phyloP scores from a whole-genome alignment of 53 echinoderm and acorn worm genomes.

The Apostichopus leukothele region DNA sequence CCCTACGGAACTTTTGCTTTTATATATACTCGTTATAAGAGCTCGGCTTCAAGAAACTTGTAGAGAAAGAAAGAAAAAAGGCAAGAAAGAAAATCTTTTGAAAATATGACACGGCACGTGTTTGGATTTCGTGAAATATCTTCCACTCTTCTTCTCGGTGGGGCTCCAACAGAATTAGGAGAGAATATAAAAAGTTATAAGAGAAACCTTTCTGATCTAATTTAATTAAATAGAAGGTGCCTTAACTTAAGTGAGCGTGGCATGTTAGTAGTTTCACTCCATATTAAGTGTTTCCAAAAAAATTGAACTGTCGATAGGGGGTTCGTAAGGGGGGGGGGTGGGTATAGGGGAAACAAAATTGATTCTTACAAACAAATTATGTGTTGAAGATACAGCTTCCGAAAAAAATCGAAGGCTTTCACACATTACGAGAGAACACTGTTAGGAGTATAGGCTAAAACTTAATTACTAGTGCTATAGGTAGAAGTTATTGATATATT shows the following conservation, averaged over 20 bases:
- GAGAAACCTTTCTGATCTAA: neutral
- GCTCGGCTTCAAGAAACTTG: neutral
- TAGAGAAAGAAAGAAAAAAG: neutral
- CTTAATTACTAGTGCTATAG: neutral
- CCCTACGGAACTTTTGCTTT: conserved; percentile 23
- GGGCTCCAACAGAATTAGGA: neutral
- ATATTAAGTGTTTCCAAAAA: neutral
- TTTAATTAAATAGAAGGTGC: conserved; percentile 3
- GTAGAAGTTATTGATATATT: neutral
- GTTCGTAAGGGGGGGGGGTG: neutral
- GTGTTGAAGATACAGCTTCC: neutral
- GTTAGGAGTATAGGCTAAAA: neutral
- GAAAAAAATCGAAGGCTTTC: neutral
- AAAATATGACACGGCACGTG: conserved; percentile 7
- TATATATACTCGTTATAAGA: neutral
- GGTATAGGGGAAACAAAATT: neutral
- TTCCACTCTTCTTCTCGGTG: neutral
- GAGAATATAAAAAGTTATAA: neutral
- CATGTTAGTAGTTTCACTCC: neutral
- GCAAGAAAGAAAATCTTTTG: neutral
- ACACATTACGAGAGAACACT: neutral
- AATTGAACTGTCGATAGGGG: conserved; percentile 2
- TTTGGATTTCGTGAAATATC: neutral
- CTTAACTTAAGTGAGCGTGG: neutral
- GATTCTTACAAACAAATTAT: too few species aligned